A percentile compares a stretch with the other conserved stretches of the same genome.
Conservation (phyloP, 2,113 vertebrate genomes). For the Paraplagusia blochii region DNA sequence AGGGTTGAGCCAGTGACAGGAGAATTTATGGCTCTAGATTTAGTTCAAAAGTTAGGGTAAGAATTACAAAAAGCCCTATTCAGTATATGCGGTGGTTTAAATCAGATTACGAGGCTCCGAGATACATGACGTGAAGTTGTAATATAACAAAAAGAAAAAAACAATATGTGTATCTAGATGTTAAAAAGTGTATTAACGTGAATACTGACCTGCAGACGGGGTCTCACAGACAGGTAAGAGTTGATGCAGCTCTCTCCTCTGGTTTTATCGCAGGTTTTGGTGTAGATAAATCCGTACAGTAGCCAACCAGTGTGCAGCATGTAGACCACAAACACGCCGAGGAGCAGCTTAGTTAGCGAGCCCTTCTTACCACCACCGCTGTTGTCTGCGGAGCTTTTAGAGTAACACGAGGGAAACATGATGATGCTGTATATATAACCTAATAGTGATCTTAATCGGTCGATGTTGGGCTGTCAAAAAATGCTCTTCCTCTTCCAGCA, state of each 20-base stretch:
- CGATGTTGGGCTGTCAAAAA: slow-evolving; percentile 7
- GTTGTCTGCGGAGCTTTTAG: slow-evolving; percentile 47
- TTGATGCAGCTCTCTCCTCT: slow-evolving; percentile 79
- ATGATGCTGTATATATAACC: not conserved
- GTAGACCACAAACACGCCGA: slow-evolving; percentile 91
- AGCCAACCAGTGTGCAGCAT: slow-evolving; percentile 93
- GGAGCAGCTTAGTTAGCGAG: slow-evolving; percentile 85
- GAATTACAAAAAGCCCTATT: too few species aligned
- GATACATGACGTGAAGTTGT: too few species aligned
- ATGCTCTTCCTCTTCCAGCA: slow-evolving; percentile 8
- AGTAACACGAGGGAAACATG: slow-evolving; percentile 74
- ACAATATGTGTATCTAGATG: too few species aligned
- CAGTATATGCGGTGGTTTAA: too few species aligned
- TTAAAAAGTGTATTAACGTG: too few species aligned
- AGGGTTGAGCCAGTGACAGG: too few species aligned
- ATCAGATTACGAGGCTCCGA: too few species aligned
- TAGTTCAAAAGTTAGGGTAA: too few species aligned
- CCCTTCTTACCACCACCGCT: slow-evolving; percentile 65
- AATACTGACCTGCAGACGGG: slow-evolving; percentile 84
- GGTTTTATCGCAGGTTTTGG: slow-evolving; percentile 81
- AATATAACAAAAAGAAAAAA: too few species aligned
- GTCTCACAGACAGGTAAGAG: slow-evolving; percentile 84
- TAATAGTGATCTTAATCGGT: not conserved
- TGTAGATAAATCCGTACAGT: slow-evolving; percentile 91
- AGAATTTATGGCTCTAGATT: too few species aligned